These are phyloP conservation scores for Pseudoips prasinana DNA, from an alignment of 2,888 invertebrate genomes.

Conservation along the genomic window DNA sequence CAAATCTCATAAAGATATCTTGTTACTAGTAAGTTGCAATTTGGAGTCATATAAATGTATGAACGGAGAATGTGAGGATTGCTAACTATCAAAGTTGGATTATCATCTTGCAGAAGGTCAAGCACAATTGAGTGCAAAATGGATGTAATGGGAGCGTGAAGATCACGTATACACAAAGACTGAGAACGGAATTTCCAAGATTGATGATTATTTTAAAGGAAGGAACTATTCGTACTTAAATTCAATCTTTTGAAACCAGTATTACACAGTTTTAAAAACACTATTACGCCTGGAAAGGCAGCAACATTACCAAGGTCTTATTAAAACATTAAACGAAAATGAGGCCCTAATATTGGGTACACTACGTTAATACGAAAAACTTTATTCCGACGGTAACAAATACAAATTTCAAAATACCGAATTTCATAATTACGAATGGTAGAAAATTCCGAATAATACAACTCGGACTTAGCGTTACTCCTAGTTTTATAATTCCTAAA, in stretches of 20 bases:
- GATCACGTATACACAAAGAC: no score
- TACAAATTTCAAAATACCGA: no score
- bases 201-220: background rate
- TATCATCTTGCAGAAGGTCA: no score
- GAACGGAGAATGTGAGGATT: background rate
- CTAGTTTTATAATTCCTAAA: no score
- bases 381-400: no score
- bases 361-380: no score
- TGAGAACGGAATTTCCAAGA: no score
- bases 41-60: constrained; percentile 1
- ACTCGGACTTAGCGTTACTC: no score
- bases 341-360: constrained; percentile 3
- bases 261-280: constrained; percentile 3
- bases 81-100: background rate
- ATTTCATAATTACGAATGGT: no score
- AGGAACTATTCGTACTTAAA: constrained; percentile 3
- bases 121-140: no score
- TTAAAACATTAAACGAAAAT: constrained; percentile 2
- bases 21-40: background rate
- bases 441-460: no score
- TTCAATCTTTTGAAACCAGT: background rate
- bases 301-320: constrained; percentile 1
- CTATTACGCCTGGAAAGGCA: constrained; percentile 1
- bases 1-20: background rate
- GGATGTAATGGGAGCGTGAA: no score